Percentiles rank a stretch among this genome's conserved stretches.
phyloP scores from a whole-genome alignment of 2,797 vertebrate species.

The Tachyglossus aculeatus region DNA sequence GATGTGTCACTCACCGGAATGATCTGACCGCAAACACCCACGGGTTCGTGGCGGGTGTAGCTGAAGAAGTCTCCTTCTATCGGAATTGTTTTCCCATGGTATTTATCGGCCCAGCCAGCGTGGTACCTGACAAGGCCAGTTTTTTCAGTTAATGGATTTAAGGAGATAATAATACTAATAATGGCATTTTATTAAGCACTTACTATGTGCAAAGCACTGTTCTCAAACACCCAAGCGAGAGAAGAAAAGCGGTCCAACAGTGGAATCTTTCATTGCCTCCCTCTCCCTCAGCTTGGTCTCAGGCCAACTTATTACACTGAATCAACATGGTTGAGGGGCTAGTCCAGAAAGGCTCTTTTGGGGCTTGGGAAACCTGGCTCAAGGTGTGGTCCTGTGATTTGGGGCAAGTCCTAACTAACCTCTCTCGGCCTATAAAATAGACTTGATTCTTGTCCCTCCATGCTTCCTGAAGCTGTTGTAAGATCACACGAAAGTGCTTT shows the following conservation, averaged over 20 bases:
- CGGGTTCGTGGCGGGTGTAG: constrained; percentile 92
- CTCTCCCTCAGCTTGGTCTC: background rate
- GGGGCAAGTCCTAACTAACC: too few relatives aligned
- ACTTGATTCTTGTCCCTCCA: too few relatives aligned
- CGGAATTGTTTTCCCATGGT: constrained; percentile 94
- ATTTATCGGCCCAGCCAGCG: constrained; percentile 96
- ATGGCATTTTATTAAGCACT: too few relatives aligned
- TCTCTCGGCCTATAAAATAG: too few relatives aligned
- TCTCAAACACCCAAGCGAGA: background rate
- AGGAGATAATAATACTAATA: background rate
- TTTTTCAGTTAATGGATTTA: background rate
- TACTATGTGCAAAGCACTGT: too few relatives aligned
- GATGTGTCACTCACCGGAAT: constrained; percentile 85
- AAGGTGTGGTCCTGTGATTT: too few relatives aligned
- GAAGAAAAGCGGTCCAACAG: background rate
- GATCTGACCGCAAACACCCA: constrained; percentile 95
- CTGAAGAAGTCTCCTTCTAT: constrained; percentile 93
- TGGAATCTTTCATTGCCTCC: background rate
- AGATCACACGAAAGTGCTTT: too few relatives aligned
- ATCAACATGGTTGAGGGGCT: too few relatives aligned
- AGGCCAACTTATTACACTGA: too few relatives aligned
- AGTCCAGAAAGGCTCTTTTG: too few relatives aligned
- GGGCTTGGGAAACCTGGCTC: too few relatives aligned
- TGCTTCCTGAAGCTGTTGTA: too few relatives aligned
- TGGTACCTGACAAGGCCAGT: constrained; percentile 80